Percentiles rank a stretch among this genome's conserved stretches.
Conservation (phyloP, 2,888 invertebrate genomes). For the Nipponacmea schrenckii region DNA sequence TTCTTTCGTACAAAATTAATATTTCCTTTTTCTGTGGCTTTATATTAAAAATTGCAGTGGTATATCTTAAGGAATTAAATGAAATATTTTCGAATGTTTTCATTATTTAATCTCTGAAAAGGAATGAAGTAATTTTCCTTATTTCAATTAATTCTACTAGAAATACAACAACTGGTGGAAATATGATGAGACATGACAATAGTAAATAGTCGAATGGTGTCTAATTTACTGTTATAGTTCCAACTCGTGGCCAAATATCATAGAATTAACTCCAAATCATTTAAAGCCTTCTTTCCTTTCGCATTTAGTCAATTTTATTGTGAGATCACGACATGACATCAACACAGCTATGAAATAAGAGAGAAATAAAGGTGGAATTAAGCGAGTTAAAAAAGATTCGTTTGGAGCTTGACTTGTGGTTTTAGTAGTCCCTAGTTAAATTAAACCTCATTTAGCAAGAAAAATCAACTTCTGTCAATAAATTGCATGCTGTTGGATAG, state of each 20-base stretch:
- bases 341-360: constrained; percentile 4
- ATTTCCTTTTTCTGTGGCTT: too few species aligned
- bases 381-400: background rate
- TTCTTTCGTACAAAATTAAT: too few species aligned
- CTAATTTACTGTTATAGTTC: background rate
- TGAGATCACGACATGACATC: constrained; percentile 3
- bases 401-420: background rate
- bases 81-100: too few species aligned
- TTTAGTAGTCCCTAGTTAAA: constrained; percentile 7
- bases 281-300: constrained; percentile 8
- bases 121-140: too few species aligned
- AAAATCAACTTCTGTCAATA: background rate
- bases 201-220: background rate
- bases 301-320: background rate
- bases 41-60: too few species aligned
- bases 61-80: too few species aligned
- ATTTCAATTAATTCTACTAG: too few species aligned
- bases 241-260: constrained; percentile 7
- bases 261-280: constrained; percentile 5
- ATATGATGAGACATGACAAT: too few species aligned
- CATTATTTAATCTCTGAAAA: too few species aligned
- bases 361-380: constrained; percentile 5
- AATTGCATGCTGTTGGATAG: background rate
- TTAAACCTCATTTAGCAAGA: background rate
- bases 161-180: too few species aligned